These are phyloP conservation scores for Vidua chalybeata DNA, from an alignment of 2,113 vertebrate genomes.

Conservation along the genomic window DNA sequence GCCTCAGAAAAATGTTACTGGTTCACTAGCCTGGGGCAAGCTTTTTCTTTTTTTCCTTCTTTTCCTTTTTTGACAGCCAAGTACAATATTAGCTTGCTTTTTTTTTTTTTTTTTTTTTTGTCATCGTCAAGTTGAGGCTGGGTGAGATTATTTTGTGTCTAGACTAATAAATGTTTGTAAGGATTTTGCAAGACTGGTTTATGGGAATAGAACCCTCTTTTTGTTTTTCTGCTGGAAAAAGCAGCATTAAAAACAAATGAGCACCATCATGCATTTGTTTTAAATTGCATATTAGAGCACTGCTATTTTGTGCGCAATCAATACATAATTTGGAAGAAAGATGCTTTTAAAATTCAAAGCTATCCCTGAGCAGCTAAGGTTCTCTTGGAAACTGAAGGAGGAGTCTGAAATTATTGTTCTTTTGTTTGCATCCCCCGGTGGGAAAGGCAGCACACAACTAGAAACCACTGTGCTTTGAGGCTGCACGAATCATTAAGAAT, in stretches of 20 bases:
- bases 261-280: conserved; percentile 59
- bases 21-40: conserved; percentile 43
- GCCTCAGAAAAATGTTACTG: conserved; percentile 52
- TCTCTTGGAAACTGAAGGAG: conserved; percentile 70
- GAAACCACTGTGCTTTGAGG: conserved; percentile 60
- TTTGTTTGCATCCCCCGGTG: conserved; percentile 70
- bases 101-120: neutral
- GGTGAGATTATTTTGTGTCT: conserved; percentile 62
- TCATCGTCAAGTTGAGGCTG: neutral
- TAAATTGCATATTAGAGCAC: conserved; percentile 52
- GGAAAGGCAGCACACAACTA: conserved; percentile 64
- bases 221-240: conserved; percentile 55
- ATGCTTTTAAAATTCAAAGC: conserved; percentile 70
- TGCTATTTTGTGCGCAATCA: conserved; percentile 64
- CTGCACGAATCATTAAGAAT: conserved; percentile 52
- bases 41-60: neutral
- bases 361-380: conserved; percentile 63
- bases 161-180: conserved; percentile 62
- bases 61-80: conserved; percentile 39
- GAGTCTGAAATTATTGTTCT: conserved; percentile 72
- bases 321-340: conserved; percentile 68
- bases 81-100: conserved; percentile 10
- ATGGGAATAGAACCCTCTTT: conserved; percentile 56
- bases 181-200: conserved; percentile 58
- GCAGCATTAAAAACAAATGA: conserved; percentile 56